These are phyloP conservation scores for Mionectes olivaceus DNA, from an alignment of 2,797 vertebrate species.

Conservation along the genomic window DNA sequence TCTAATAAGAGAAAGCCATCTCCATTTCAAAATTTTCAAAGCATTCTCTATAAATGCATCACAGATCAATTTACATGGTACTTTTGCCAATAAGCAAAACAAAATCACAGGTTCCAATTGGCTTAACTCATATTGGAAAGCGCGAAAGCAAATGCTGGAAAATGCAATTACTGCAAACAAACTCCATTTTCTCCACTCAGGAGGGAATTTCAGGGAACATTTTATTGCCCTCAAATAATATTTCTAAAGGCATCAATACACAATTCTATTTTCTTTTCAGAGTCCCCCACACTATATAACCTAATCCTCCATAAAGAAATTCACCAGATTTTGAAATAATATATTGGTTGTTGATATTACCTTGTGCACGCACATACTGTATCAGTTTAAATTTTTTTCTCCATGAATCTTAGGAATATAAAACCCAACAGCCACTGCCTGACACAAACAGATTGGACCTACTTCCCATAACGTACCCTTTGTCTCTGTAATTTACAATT, in stretches of 20 bases:
- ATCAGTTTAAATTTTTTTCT: constrained; percentile 73
- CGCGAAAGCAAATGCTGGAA: constrained; percentile 80
- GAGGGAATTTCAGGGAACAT: constrained; percentile 85
- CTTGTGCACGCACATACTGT: constrained; percentile 29
- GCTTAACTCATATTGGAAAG: constrained; percentile 83
- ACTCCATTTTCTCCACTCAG: constrained; percentile 87
- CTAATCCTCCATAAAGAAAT: constrained; percentile 65
- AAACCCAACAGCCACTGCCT: constrained; percentile 18
- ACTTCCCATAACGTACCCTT: constrained; percentile 32
- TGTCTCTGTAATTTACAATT: constrained; percentile 64
- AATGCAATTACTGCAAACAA: constrained; percentile 92
- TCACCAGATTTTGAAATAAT: constrained; percentile 71
- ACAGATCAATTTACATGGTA: constrained; percentile 87
- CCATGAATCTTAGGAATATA: constrained; percentile 29
- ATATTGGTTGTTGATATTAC: constrained; percentile 69
- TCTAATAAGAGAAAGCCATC: constrained; percentile 86
- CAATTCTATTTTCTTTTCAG: constrained; percentile 80
- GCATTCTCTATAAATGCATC: constrained; percentile 85
- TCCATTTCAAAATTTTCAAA: constrained; percentile 84
- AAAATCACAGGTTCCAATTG: constrained; percentile 86
- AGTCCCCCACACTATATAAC: constrained; percentile 71
- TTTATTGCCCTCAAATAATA: constrained; percentile 88
- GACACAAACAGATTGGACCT: constrained; percentile 43
- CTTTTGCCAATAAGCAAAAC: constrained; percentile 84
- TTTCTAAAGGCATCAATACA: constrained; percentile 83